Conservation (phyloP, 2,888 invertebrate genomes). For the Oeneis ivallda region DNA sequence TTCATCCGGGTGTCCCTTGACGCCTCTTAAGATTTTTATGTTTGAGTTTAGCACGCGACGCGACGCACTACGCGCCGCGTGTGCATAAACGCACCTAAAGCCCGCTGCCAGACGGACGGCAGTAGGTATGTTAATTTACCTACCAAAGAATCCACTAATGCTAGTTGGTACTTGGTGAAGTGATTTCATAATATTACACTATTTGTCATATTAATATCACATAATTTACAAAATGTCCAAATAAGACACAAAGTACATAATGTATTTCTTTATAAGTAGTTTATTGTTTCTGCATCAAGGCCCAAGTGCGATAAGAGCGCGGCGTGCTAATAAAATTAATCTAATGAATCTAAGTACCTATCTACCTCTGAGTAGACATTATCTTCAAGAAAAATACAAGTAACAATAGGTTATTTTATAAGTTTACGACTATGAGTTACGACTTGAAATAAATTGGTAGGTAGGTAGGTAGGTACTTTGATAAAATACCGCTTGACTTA, state of each 20-base stretch:
- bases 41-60: too few species aligned
- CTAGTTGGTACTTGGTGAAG: background rate
- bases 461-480: too few species aligned
- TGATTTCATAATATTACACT: background rate
- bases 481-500: too few species aligned
- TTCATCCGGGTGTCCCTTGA: too few species aligned
- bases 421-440: too few species aligned
- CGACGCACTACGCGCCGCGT: too few species aligned
- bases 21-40: too few species aligned
- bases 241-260: background rate
- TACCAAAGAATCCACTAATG: too few species aligned
- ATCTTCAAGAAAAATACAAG: background rate
- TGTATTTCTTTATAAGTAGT: conserved; percentile 6
- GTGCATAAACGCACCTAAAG: too few species aligned
- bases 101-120: too few species aligned
- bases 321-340: conserved; percentile 9
- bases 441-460: too few species aligned
- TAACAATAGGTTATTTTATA: background rate
- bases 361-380: background rate
- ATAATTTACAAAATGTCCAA: background rate
- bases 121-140: too few species aligned
- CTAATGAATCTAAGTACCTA: background rate
- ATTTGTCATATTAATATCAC: background rate
- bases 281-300: conserved; percentile 14
- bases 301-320: conserved; percentile 7